Evolutionary conservation across 2,113 vertebrate species (phyloP).

Genomic region (Corvus moneduloides): DNA sequence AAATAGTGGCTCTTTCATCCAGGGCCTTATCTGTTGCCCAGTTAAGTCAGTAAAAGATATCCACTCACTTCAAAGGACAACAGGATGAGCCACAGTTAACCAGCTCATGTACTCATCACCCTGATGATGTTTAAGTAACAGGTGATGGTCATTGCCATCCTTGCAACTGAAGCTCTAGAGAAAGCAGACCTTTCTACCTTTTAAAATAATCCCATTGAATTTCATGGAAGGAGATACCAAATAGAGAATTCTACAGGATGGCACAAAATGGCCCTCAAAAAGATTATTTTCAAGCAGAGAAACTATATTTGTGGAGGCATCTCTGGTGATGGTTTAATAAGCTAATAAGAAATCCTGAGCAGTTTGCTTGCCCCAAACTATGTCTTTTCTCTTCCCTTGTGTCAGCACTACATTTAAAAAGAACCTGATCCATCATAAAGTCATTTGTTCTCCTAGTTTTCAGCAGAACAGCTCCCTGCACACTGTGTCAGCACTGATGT

Average conservation of each 20-base stretch:
- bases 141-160: background rate
- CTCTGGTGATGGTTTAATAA: background rate
- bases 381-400: background rate
- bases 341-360: background rate
- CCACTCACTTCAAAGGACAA: background rate
- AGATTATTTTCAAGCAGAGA: background rate
- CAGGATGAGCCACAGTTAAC: background rate
- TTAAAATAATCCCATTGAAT: background rate
- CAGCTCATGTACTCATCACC: background rate
- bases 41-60: background rate
- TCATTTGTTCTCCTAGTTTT: background rate
- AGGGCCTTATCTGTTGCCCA: background rate
- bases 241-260: background rate
- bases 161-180: background rate
- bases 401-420: background rate
- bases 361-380: background rate
- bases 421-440: background rate
- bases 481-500: background rate
- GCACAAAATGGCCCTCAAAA: background rate
- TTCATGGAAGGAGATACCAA: background rate
- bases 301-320: background rate
- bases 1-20: background rate
- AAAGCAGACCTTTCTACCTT: background rate
- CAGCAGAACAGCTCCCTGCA: background rate
- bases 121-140: background rate